phyloP scores from a whole-genome alignment of 1,140 invertebrate genomes.

The Drosophila aff. region DNA sequence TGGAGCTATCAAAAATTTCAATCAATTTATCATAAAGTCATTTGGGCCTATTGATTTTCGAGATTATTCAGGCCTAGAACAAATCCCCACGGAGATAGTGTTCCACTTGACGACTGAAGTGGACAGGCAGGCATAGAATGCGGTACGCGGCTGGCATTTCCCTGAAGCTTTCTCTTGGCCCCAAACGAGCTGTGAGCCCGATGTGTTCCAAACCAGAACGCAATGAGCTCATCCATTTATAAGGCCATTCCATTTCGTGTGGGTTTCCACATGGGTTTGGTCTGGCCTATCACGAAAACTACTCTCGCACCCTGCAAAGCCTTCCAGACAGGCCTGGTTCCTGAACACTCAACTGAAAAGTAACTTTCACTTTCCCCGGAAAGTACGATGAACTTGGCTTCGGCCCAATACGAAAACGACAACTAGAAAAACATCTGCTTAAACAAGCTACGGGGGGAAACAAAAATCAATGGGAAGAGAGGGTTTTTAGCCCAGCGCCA shows the following conservation, averaged over 20 bases:
- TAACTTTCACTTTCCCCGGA: slow-evolving; percentile 69
- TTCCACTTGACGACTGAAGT: slow-evolving; percentile 26
- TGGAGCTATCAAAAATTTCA: slow-evolving; percentile 23
- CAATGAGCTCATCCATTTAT: slow-evolving; percentile 65
- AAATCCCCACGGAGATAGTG: slow-evolving; percentile 15
- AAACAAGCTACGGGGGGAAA: slow-evolving; percentile 27
- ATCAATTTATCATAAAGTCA: slow-evolving; percentile 44
- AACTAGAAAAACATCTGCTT: slow-evolving; percentile 41
- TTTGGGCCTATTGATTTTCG: slow-evolving; percentile 42
- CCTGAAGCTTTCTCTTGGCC: slow-evolving; percentile 52
- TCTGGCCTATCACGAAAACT: slow-evolving; percentile 39
- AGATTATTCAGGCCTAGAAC: slow-evolving; percentile 24
- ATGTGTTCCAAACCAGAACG: slow-evolving; percentile 41
- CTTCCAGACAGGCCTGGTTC: slow-evolving; percentile 21
- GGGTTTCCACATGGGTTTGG: slow-evolving; percentile 8
- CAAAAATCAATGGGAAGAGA: slow-evolving; percentile 45
- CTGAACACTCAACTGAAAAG: slow-evolving; percentile 36
- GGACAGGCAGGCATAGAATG: slow-evolving; percentile 13
- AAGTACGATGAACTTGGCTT: slow-evolving; percentile 52
- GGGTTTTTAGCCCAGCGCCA: slow-evolving; percentile 45
- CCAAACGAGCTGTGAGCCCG: slow-evolving; percentile 22
- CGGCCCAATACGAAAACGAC: background rate
- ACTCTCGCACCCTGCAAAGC: slow-evolving; percentile 8
- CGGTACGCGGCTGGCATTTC: slow-evolving; percentile 14
- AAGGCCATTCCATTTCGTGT: slow-evolving; percentile 34